These are phyloP conservation scores for Rhyacophila brunnea DNA, from an alignment of 1,140 invertebrate species.

Conservation along the genomic window DNA sequence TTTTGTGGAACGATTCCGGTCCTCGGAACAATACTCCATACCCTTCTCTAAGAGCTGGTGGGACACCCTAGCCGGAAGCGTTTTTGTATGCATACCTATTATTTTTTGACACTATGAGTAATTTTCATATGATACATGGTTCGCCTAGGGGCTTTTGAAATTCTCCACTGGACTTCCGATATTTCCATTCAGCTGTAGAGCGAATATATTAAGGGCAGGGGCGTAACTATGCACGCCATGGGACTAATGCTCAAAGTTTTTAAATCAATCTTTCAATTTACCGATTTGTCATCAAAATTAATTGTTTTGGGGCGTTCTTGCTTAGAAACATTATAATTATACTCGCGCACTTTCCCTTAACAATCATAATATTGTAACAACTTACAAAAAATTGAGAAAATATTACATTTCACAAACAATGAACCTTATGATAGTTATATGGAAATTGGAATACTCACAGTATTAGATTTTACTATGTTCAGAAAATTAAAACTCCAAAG, in stretches of 20 bases:
- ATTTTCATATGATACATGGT: conserved; percentile 27
- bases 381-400: no score
- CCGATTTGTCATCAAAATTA: no score
- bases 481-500: no score
- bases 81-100: conserved; percentile 29
- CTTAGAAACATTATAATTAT: no score
- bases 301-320: no score
- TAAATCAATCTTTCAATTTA: no score
- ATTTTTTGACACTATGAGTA: conserved; percentile 29
- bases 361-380: no score
- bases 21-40: conserved; percentile 6
- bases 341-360: no score
- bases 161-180: conserved; percentile 12
- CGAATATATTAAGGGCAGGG: not conserved
- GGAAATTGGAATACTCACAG: no score
- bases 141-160: not conserved
- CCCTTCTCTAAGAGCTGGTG: conserved; percentile 9
- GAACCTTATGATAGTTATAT: no score
- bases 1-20: conserved; percentile 3
- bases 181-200: not conserved
- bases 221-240: not conserved
- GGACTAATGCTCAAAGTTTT: not conserved
- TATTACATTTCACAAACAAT: no score
- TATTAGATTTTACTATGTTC: no score
- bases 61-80: conserved; percentile 10